phyloP scores from a whole-genome alignment of 2,113 vertebrate genomes.

The Nothobranchius furzeri region DNA sequence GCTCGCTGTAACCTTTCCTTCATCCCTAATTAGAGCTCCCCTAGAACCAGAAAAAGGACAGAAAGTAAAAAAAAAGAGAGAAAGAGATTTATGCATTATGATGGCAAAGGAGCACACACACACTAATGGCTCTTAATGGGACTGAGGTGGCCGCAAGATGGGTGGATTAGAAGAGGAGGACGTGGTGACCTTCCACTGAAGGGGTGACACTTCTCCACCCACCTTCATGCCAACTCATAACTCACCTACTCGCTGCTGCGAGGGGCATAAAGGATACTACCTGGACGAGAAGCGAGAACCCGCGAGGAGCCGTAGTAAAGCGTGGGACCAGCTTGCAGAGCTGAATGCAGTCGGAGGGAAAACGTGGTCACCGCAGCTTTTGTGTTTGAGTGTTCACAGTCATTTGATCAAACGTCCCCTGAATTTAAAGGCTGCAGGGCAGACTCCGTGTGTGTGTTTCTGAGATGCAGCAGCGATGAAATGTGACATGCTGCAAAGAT shows the following conservation, averaged over 20 bases:
- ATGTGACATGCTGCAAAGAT: conserved; percentile 93
- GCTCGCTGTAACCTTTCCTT: conserved; percentile 71
- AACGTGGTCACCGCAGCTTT: conserved; percentile 91
- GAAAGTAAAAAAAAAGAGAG: conserved; percentile 49
- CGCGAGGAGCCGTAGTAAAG: not conserved
- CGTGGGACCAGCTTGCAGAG: conserved; percentile 6
- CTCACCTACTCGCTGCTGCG: conserved; percentile 38
- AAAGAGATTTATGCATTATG: conserved; percentile 77
- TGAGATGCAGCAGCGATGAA: conserved; percentile 95
- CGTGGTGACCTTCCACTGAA: conserved; percentile 91
- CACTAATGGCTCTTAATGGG: conserved; percentile 89
- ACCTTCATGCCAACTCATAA: conserved; percentile 64
- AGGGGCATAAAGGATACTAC: conserved; percentile 44
- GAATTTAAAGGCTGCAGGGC: conserved; percentile 71
- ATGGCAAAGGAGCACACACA: conserved; percentile 71
- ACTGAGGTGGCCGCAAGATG: conserved; percentile 78
- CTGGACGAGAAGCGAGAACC: conserved; percentile 34
- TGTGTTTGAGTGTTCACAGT: conserved; percentile 93
- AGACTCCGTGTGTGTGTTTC: conserved; percentile 32
- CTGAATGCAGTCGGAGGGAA: conserved; percentile 75
- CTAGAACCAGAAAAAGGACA: conserved; percentile 58
- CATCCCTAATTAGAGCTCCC: conserved; percentile 72
- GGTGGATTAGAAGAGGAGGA: conserved; percentile 70
- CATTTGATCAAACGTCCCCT: conserved; percentile 93
- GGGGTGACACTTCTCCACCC: conserved; percentile 86